Evolutionary conservation across 2,888 invertebrate species (phyloP), one percentile per base, ranked within the genome.

Genomic region (Nudaria mundana): DNA sequence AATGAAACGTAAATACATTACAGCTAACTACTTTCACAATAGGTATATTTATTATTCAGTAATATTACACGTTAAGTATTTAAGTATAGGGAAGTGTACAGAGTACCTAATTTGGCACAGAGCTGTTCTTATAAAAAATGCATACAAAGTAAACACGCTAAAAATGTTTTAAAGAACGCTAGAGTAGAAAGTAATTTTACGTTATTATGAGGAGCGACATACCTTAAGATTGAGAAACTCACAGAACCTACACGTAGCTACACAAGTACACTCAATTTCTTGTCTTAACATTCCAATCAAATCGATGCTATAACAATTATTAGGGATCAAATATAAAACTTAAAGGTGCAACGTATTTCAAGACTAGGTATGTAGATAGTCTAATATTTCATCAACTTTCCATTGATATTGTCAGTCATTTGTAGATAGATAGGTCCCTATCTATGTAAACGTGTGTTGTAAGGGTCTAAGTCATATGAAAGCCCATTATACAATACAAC

Each of bases 91-190:
- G 53, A 56, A 48, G 48, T 53, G 55, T 48, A 52, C 63, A 69
- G 67, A 68, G 71, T 73, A 76, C 73, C 74, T 77, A 77, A 68
- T 84, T 87, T 87, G 87, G 87, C 87, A 87, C 87, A 83, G 63
- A 66, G 69, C 68, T 78, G 62, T 52, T 41, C 48, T 40, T 58
- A 45, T 32, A 44, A 57, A 61, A 48, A 52, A 48, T 47, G 32
- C 57, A 44, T 49, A 53, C 42, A 44, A 44, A 45, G 50, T 44
- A 41, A 40, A 40, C 42, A 47, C 44, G 42, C 37, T 50, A 49
- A 52, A 48, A 44, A 52, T 37, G 30, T 38, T 36, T 39, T 4
- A 44, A 55, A 46, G 29, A 45, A 48, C 48, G 43, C 31, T 49
- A 37, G 37, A 40, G 43, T 43, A 48, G 41, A 49, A 59, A 56